These are phyloP conservation scores for Caenorhabditis japonica DNA, from an alignment of 2,888 invertebrate genomes.

Conservation along the genomic window DNA sequence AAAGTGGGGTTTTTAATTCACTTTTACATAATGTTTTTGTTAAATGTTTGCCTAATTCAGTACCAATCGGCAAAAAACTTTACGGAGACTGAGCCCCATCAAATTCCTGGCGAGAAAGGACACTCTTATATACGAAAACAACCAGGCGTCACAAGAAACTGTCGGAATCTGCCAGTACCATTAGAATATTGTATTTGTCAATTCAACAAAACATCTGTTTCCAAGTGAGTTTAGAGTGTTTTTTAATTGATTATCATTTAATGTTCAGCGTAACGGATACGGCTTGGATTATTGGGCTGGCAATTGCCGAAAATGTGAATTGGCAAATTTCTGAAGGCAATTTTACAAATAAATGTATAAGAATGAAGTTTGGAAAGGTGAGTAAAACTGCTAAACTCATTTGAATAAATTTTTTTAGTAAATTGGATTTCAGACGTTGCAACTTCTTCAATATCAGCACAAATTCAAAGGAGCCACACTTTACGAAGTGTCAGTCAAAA, in stretches of 20 bases:
- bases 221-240: conserved; percentile 14
- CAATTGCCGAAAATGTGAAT: conserved; percentile 22
- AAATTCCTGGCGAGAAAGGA: conserved; percentile 49
- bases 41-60: conserved; percentile 27
- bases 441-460: conserved; percentile 18
- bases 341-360: conserved; percentile 23
- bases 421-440: conserved; percentile 13
- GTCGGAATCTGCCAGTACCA: conserved; percentile 57
- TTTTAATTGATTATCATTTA: conserved; percentile 1
- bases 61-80: conserved; percentile 38
- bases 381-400: background rate
- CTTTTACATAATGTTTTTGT: no score
- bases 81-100: conserved; percentile 17
- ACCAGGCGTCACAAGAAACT: conserved; percentile 40
- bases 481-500: conserved; percentile 25
- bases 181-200: conserved; percentile 64
- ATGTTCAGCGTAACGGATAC: conserved; percentile 26
- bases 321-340: conserved; percentile 16
- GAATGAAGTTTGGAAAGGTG: conserved; percentile 46
- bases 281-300: conserved; percentile 17
- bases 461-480: conserved; percentile 33
- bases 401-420: background rate
- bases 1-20: conserved; percentile 47
- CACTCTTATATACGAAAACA: conserved; percentile 55
- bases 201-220: conserved; percentile 17